Evolutionary conservation across 2,888 invertebrate genomes (phyloP), one percentile per base, ranked within the genome.

Genomic region (Philereme transversata): DNA sequence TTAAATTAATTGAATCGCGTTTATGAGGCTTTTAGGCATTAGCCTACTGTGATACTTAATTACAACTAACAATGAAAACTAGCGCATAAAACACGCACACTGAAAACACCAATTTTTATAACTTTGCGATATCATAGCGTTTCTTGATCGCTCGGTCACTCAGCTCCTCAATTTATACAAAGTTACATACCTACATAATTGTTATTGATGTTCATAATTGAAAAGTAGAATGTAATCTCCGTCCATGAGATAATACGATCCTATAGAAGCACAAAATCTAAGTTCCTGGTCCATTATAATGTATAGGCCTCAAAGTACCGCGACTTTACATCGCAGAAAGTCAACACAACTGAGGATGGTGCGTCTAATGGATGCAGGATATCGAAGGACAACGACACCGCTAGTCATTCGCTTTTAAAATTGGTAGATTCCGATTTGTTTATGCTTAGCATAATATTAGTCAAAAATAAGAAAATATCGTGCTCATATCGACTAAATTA

Each of bases 201-300:
- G 52, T 56, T 66, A n/a, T 55, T 58, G 49, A 35, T 56, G 34
- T 55, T 59, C 60, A 2, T 40, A 46, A 57, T 62, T 63, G 52
- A 49, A 61, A 62, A 67, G 65, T 60, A 72, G 74, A 78, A 77
- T 72, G 67, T 78, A 76, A 79, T 83, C 81, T 88, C 88, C 88
- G 88, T 88, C 88, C 88, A 88, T 81, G 83, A 82, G 78, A 80
- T 80, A 72, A 71, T 69, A 72, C 72, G 66, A 70, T 67, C 69
- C 70, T 62, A 52, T 33, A 58, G 22, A 62, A 65, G 63, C 63
- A 60, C 52, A 56, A 56, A 62, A 69, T 54, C 35, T 44, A 46
- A 64, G 59, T 66, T 62, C 64, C 62, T 60, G 38, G 10, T 60
- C 22, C 43, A 38, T 51, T 55, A 22, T 55, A 50, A 54, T 45